phyloP scores from a whole-genome alignment of 53 echinoderm and acorn worm species.

The Holothuria leucospilota region DNA sequence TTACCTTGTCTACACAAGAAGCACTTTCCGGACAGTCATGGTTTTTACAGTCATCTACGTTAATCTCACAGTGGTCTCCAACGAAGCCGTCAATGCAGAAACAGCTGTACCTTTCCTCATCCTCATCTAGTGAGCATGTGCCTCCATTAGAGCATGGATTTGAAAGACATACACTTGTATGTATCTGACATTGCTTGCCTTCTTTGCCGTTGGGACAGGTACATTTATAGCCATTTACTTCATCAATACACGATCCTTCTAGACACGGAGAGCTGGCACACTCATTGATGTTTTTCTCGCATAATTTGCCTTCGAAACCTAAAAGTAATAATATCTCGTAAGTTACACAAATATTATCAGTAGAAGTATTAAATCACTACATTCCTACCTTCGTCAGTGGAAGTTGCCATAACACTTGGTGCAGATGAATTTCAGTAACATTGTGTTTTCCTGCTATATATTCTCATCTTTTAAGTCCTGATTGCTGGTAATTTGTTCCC shows the following conservation, averaged over 20 bases:
- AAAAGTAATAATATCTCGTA: background rate
- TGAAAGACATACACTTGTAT: slow-evolving; percentile 22
- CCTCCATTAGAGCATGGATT: slow-evolving; percentile 39
- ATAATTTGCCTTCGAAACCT: slow-evolving; percentile 11
- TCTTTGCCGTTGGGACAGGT: background rate
- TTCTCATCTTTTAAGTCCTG: too few relatives aligned
- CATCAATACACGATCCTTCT: slow-evolving; percentile 4
- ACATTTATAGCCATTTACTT: slow-evolving; percentile 38
- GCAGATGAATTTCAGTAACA: too few relatives aligned
- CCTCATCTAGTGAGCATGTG: slow-evolving; percentile 17
- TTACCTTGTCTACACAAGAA: too few relatives aligned
- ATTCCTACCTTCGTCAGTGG: too few relatives aligned
- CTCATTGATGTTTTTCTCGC: slow-evolving; percentile 14
- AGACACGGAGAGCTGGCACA: background rate
- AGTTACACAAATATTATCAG: too few relatives aligned
- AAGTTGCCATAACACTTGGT: too few relatives aligned
- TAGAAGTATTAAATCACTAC: too few relatives aligned
- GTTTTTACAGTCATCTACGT: too few relatives aligned
- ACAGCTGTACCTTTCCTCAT: slow-evolving; percentile 10
- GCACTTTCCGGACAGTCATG: too few relatives aligned
- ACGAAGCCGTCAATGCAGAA: slow-evolving; percentile 25
- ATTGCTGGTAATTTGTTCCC: too few relatives aligned
- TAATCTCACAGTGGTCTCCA: slow-evolving; percentile 12
- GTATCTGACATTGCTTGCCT: slow-evolving; percentile 17
- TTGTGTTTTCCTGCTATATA: too few relatives aligned